phyloP scores from a whole-genome alignment of 2,888 invertebrate species.

The Heliconius ismenius region DNA sequence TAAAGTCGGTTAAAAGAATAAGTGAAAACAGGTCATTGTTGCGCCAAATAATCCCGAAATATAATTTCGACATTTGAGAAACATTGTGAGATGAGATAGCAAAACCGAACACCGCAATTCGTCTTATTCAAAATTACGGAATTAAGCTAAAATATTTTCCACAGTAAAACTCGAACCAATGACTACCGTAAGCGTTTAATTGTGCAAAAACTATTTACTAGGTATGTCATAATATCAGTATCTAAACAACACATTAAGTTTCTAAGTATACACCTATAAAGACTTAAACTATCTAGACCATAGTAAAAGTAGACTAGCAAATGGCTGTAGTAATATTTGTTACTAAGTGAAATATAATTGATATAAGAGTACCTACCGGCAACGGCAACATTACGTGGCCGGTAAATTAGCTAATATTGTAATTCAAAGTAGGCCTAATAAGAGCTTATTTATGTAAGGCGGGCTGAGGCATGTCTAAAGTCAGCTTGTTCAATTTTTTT shows the following conservation, averaged over 20 bases:
- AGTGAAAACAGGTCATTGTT: too few relatives aligned
- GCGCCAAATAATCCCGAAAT: too few relatives aligned
- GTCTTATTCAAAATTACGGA: background rate
- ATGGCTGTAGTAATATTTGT: background rate
- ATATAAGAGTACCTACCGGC: conserved; percentile 7
- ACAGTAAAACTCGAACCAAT: too few relatives aligned
- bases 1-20: too few relatives aligned
- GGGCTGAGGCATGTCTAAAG: background rate
- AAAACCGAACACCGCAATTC: background rate
- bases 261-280: conserved; percentile 13
- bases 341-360: conserved; percentile 19
- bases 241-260: background rate
- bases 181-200: too few relatives aligned
- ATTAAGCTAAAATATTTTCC: too few relatives aligned
- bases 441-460: conserved; percentile 35
- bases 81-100: background rate
- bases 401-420: conserved; percentile 33
- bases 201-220: background rate
- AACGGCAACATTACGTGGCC: conserved; percentile 12
- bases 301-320: conserved; percentile 21
- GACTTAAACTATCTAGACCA: conserved; percentile 8
- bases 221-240: background rate
- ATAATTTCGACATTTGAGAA: too few relatives aligned
- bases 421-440: conserved; percentile 37
- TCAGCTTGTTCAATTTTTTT: conserved; percentile 9